phyloP scores from a whole-genome alignment of 2,888 invertebrate genomes.

The Pollenia griseotomentosa region DNA sequence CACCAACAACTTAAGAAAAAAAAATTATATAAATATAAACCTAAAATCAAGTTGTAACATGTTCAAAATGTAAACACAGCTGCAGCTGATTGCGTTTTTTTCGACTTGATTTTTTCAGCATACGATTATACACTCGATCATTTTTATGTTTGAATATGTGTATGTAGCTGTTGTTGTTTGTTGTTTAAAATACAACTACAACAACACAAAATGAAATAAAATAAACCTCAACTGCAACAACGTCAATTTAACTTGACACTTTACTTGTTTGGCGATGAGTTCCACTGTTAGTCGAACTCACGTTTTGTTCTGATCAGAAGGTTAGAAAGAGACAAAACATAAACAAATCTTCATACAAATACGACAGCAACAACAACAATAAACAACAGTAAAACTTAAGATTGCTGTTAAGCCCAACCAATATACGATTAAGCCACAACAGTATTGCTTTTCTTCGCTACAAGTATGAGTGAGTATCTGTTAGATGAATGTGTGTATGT shows the following conservation, averaged over 20 bases:
- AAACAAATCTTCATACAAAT: conserved; percentile 66
- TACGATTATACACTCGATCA: conserved; percentile 72
- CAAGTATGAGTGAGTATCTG: conserved; percentile 11
- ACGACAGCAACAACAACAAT: conserved; percentile 35
- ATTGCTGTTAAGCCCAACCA: conserved; percentile 53
- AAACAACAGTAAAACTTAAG: conserved; percentile 31
- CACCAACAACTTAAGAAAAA: conserved; percentile 49
- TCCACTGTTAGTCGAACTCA: conserved; percentile 1
- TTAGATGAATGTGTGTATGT: conserved; percentile 15
- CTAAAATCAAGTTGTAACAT: conserved; percentile 74
- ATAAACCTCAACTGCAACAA: conserved; percentile 61
- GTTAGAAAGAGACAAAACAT: conserved; percentile 69
- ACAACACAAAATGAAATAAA: conserved; percentile 37
- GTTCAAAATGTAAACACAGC: conserved; percentile 77
- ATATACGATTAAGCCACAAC: conserved; percentile 53
- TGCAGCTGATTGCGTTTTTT: conserved; percentile 76
- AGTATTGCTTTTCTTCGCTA: conserved; percentile 28
- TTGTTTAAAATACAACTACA: conserved; percentile 16
- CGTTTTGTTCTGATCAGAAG: not conserved
- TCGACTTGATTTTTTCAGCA: conserved; percentile 66
- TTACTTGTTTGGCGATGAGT: conserved; percentile 17
- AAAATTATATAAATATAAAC: conserved; percentile 61
- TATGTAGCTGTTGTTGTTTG: conserved; percentile 27
- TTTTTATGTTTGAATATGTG: conserved; percentile 38
- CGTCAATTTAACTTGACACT: conserved; percentile 61